Evolutionary conservation across 1,140 invertebrate genomes (phyloP).

Genomic region (Hydropsyche tenuis): DNA sequence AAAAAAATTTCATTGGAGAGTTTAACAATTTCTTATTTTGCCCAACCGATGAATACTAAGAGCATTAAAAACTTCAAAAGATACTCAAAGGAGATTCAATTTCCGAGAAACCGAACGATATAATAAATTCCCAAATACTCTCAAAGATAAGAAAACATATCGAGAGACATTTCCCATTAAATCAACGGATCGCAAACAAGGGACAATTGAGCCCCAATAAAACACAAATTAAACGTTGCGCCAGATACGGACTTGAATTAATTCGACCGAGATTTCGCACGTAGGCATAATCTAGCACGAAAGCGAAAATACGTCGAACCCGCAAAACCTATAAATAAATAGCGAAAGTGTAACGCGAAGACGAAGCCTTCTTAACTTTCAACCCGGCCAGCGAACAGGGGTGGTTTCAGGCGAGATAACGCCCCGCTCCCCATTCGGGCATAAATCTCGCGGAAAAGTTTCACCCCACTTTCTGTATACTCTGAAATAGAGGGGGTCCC

Average conservation of each 20-base stretch:
- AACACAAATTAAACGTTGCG: conserved; percentile 7
- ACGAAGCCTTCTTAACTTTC: conserved; percentile 47
- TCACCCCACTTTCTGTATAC: conserved; percentile 33
- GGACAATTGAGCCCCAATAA: background rate
- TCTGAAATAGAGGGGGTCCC: no score
- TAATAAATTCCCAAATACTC: no score
- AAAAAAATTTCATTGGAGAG: no score
- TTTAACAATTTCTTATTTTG: no score
- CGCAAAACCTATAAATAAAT: background rate
- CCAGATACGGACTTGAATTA: conserved; percentile 10
- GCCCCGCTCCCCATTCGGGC: conserved; percentile 32
- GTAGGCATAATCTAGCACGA: background rate
- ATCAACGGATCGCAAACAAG: background rate
- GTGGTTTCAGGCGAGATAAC: conserved; percentile 43
- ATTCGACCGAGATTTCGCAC: conserved; percentile 13
- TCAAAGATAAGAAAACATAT: no score
- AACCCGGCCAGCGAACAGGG: conserved; percentile 44
- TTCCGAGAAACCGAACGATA: no score
- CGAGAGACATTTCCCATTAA: background rate
- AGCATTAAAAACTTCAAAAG: no score
- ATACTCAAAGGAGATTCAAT: no score
- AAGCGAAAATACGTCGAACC: background rate
- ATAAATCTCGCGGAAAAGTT: conserved; percentile 49
- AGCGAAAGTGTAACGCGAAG: background rate
- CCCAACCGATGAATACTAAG: no score